phyloP scores from a whole-genome alignment of 2,888 invertebrate genomes.

The Oligia fasciuncula region DNA sequence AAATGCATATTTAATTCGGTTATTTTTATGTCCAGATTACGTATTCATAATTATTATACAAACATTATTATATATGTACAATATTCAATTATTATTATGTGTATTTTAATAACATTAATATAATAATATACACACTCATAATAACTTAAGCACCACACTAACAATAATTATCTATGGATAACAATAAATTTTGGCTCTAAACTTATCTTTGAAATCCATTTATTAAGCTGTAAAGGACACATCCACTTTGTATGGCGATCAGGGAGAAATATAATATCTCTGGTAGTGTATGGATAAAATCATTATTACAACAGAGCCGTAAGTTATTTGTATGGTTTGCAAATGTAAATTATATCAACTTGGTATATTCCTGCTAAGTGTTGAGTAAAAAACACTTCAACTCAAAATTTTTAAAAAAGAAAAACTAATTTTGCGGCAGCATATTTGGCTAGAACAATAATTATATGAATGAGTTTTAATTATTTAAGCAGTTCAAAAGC shows the following conservation, averaged over 20 bases:
- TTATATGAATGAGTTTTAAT: background rate
- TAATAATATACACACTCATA: constrained; percentile 62
- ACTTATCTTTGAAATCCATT: constrained; percentile 17
- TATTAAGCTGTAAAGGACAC: constrained; percentile 1
- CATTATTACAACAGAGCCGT: background rate
- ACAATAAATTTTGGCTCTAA: constrained; percentile 34
- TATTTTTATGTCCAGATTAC: constrained; percentile 65
- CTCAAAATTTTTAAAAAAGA: background rate
- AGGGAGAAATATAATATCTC: background rate
- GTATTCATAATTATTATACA: constrained; percentile 66
- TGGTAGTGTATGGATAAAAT: background rate
- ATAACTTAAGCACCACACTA: constrained; percentile 69
- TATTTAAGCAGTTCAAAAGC: background rate
- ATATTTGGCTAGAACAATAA: background rate
- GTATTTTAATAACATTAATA: constrained; percentile 53
- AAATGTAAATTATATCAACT: background rate
- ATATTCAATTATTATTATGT: constrained; percentile 54
- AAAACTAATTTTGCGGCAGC: background rate
- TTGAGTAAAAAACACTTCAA: background rate
- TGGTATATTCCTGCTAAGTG: background rate
- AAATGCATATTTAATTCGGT: constrained; percentile 49
- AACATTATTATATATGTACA: constrained; percentile 70
- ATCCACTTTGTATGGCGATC: background rate
- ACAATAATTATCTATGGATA: constrained; percentile 24
- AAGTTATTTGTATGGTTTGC: background rate